Evolutionary conservation across 2,888 invertebrate genomes (phyloP).

Genomic region (Tupiocoris notatus): DNA sequence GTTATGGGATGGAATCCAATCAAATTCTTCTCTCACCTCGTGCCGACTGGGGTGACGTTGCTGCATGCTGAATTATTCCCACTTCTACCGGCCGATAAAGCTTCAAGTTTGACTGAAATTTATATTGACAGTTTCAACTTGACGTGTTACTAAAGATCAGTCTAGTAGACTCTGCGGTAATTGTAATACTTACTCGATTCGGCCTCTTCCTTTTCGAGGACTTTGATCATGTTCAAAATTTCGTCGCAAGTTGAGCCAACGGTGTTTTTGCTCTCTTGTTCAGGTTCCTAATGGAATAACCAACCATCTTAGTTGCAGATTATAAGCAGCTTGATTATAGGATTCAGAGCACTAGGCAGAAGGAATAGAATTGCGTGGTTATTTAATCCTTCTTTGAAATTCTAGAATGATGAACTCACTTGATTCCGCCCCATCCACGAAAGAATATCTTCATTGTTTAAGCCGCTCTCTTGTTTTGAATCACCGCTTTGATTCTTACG

Average conservation of each 20-base stretch:
- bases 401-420: too few species aligned
- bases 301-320: too few species aligned
- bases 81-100: conserved; percentile 43
- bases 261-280: conserved; percentile 50
- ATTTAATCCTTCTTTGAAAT: background rate
- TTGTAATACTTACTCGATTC: conserved; percentile 47
- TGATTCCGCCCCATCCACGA: conserved; percentile 45
- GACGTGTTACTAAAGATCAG: background rate
- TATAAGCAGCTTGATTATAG: too few species aligned
- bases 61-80: conserved; percentile 46
- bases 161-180: background rate
- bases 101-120: conserved; percentile 45
- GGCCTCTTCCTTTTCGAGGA: conserved; percentile 55
- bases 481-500: background rate
- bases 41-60: conserved; percentile 42
- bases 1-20: background rate
- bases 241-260: conserved; percentile 54
- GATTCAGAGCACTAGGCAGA: background rate
- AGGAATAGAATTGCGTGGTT: background rate
- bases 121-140: background rate
- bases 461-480: conserved; percentile 6
- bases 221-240: conserved; percentile 56
- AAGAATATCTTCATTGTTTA: conserved; percentile 45
- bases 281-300: conserved; percentile 7
- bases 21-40: conserved; percentile 27